Percentiles rank a stretch among this genome's conserved stretches.
phyloP scores from a whole-genome alignment of 92 coral and sea anemone species.

The Epizoanthus rinbou region DNA sequence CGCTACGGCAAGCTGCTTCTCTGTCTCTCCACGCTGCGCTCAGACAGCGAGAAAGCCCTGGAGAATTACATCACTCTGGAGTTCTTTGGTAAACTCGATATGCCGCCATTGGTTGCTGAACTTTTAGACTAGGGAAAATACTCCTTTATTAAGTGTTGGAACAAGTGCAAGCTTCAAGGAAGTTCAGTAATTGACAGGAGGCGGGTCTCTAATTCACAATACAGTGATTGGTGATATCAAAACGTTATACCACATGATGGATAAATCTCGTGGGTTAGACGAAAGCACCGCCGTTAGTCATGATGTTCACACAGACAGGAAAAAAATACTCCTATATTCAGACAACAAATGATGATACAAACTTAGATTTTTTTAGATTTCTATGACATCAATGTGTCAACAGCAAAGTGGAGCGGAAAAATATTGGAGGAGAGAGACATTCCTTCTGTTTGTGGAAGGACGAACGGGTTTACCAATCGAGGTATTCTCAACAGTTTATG shows the following conservation, averaged over 20 bases:
- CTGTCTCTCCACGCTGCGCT: constrained; percentile 89
- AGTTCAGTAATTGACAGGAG: background rate
- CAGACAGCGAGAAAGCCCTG: constrained; percentile 90
- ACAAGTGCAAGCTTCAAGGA: constrained; percentile 1
- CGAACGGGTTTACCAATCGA: no score
- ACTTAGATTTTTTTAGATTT: constrained; percentile 5
- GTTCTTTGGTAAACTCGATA: constrained; percentile 93
- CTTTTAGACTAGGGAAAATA: constrained; percentile 63
- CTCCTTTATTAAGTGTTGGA: background rate
- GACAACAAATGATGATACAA: constrained; percentile 1
- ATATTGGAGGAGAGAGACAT: background rate
- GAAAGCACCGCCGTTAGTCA: background rate
- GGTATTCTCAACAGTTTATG: no score
- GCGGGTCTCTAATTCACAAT: background rate
- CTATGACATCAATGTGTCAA: background rate
- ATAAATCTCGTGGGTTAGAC: background rate
- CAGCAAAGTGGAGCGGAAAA: background rate
- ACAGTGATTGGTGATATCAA: background rate
- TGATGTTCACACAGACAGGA: background rate
- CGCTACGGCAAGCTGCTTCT: constrained; percentile 93
- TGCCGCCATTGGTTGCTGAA: constrained; percentile 97
- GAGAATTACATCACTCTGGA: constrained; percentile 94
- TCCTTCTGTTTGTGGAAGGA: background rate
- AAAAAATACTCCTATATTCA: background rate
- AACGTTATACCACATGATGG: background rate